These are phyloP conservation scores for Phalangium opilio DNA, from an alignment of 2,888 invertebrate species.

Conservation along the genomic window DNA sequence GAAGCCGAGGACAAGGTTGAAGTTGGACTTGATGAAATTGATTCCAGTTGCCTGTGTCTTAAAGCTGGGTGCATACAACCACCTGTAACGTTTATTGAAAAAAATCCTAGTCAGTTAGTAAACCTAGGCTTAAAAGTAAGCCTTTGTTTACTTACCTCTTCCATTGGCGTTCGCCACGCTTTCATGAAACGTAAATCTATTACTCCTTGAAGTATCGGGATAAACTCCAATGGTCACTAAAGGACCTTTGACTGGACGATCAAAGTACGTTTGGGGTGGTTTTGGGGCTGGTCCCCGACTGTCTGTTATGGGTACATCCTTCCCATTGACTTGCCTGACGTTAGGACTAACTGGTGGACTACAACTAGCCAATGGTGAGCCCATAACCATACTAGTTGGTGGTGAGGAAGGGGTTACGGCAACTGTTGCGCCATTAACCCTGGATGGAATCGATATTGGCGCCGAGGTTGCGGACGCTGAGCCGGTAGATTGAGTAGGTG, in stretches of 20 bases:
- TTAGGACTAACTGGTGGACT: too few relatives aligned
- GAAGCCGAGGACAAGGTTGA: neutral
- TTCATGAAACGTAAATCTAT: constrained; percentile 1
- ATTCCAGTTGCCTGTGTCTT: neutral
- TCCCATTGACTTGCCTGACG: neutral
- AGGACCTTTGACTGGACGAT: neutral
- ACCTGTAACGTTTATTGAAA: too few relatives aligned
- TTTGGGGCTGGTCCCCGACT: constrained; percentile 1
- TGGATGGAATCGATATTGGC: too few relatives aligned
- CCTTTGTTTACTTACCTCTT: too few relatives aligned
- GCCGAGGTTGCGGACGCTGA: too few relatives aligned
- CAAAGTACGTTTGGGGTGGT: constrained; percentile 3
- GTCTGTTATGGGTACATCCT: neutral
- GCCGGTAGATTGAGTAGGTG: too few relatives aligned
- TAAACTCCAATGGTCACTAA: constrained; percentile 6
- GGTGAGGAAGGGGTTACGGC: neutral
- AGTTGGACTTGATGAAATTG: neutral
- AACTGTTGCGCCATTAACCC: too few relatives aligned
- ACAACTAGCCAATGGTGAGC: neutral
- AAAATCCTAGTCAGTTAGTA: too few relatives aligned
- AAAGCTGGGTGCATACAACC: too few relatives aligned
- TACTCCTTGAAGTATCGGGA: neutral
- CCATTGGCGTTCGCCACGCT: neutral
- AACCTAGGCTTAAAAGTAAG: too few relatives aligned
- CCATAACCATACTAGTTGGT: neutral